phyloP scores from a whole-genome alignment of 2,888 invertebrate genomes.

The Pterobdella sp. region DNA sequence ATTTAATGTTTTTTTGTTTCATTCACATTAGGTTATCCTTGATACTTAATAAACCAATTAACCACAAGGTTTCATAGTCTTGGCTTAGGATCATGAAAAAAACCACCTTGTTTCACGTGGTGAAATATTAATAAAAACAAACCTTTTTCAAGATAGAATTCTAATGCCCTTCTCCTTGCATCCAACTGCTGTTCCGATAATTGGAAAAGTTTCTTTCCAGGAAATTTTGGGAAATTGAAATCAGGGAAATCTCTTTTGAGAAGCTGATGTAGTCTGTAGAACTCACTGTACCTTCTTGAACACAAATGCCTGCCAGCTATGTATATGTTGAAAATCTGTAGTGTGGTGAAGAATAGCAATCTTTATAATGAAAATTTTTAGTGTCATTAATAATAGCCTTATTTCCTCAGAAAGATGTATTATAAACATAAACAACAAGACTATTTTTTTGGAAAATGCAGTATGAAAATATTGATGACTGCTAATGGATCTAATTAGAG shows the following conservation, averaged over 20 bases:
- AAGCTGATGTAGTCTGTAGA: conserved; percentile 75
- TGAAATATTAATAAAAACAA: conserved; percentile 13
- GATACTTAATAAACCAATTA: no score
- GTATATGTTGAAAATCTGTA: conserved; percentile 81
- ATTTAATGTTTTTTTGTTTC: no score
- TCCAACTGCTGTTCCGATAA: conserved; percentile 94
- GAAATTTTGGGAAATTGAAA: conserved; percentile 91
- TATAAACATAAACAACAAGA: no score
- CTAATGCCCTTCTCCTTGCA: conserved; percentile 81
- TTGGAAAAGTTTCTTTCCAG: conserved; percentile 92
- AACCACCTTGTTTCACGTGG: not conserved
- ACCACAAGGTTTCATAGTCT: no score
- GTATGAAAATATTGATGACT: no score
- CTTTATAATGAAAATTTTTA: no score
- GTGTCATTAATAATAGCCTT: no score
- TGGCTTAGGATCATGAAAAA: no score
- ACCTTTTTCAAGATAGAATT: conserved; percentile 89
- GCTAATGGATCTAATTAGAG: no score
- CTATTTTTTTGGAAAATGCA: no score
- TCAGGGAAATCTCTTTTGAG: conserved; percentile 88
- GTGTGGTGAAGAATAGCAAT: conserved; percentile 11
- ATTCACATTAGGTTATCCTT: no score
- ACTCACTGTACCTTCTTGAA: conserved; percentile 89
- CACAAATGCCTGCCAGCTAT: conserved; percentile 97
- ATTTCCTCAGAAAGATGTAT: no score